A percentile compares a stretch with the other conserved stretches of the same genome.
Conservation (phyloP, 2,888 invertebrate genomes). For the Rhingia rostrata region DNA sequence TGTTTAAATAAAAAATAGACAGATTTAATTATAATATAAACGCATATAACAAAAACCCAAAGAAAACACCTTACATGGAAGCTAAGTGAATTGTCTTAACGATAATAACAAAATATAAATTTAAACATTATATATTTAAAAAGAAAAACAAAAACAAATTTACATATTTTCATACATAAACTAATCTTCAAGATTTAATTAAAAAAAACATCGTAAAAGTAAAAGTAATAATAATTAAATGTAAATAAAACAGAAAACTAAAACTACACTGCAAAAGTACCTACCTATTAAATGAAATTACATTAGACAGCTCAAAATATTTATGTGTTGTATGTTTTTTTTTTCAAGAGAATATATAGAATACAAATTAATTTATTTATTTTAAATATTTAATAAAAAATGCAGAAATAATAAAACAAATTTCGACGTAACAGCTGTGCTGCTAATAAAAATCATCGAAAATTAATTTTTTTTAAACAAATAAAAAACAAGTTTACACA, state of each 20-base stretch:
- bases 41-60: constrained; percentile 27
- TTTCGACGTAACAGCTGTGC: constrained; percentile 55
- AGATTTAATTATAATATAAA: constrained; percentile 41
- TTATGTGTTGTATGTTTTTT: constrained; percentile 66
- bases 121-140: constrained; percentile 65
- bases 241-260: constrained; percentile 55
- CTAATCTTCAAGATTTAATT: constrained; percentile 67
- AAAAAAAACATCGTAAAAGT: constrained; percentile 21
- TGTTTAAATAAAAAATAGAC: constrained; percentile 52
- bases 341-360: constrained; percentile 33
- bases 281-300: constrained; percentile 55
- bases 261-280: constrained; percentile 70
- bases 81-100: constrained; percentile 71
- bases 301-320: constrained; percentile 65
- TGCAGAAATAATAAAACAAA: constrained; percentile 18
- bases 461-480: constrained; percentile 11
- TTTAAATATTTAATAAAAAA: constrained; percentile 47
- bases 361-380: constrained; percentile 39
- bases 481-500: constrained; percentile 42
- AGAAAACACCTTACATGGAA: constrained; percentile 26
- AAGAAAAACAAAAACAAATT: constrained; percentile 56
- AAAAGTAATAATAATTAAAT: constrained; percentile 53
- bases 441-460: constrained; percentile 67
- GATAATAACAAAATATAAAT: constrained; percentile 64
- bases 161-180: constrained; percentile 72